These are phyloP conservation scores for Chunga burmeisteri DNA, from an alignment of 2,113 vertebrate species.

Conservation along the genomic window DNA sequence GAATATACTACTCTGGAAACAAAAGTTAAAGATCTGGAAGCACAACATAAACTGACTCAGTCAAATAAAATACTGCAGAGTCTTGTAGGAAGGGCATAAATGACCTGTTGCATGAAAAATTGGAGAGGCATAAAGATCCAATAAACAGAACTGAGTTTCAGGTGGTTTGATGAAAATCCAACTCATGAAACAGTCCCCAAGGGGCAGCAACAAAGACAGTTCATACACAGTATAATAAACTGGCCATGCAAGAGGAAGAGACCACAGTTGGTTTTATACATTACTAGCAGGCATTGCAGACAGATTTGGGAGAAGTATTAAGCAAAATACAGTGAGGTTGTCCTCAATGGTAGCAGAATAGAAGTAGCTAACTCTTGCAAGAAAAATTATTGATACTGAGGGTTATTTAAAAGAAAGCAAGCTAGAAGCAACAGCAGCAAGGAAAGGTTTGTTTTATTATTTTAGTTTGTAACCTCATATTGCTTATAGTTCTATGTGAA, in stretches of 20 bases:
- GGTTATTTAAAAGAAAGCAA: background rate
- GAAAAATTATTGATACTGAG: background rate
- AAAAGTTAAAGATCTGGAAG: background rate
- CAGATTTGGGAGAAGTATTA: background rate
- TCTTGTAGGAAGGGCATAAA: background rate
- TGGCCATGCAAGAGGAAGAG: background rate
- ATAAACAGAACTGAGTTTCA: background rate
- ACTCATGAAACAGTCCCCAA: background rate
- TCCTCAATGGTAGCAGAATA: accelerated
- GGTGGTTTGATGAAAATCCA: background rate
- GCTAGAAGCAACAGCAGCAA: background rate
- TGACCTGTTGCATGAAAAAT: background rate
- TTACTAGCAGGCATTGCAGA: background rate
- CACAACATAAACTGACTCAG: background rate
- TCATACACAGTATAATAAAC: background rate
- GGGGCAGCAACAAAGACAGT: background rate
- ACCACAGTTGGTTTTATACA: background rate
- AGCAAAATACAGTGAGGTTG: background rate
- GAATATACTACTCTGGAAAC: background rate
- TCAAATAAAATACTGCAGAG: background rate
- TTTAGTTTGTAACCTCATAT: background rate
- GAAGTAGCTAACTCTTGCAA: background rate
- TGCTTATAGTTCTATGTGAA: background rate
- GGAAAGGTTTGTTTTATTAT: background rate
- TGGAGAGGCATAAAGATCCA: background rate